Base-by-base conservation (phyloP, 1,140 invertebrate species). In the Maniola jurtina region DNA sequence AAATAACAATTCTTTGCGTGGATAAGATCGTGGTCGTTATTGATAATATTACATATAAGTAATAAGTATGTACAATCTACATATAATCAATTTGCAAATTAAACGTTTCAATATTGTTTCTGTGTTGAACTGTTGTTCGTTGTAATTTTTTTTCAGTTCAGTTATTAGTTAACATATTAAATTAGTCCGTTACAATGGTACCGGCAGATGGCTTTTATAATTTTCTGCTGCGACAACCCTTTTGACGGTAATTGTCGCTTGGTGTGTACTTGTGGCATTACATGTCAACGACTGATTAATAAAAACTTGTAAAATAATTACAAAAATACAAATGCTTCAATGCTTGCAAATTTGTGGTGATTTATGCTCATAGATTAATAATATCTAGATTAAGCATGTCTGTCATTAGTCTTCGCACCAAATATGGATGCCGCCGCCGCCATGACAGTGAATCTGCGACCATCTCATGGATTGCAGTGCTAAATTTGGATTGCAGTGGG, bases 401-500 rank as follows among this genome's bases (percentile, higher is more conserved):
- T 72, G 76, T 76, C 73, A 74, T 75, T 80, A 83, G 77, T 75
- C 72, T 64, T 62, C 72, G 81, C 84, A 84, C 83, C 64, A 74
- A 72, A 58, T 59, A 76, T 66, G 72, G 84, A 79, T 74, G 76
- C 84, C 84, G 84, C 86, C 86, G 86, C 86, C 86, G 83, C 84
- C 79, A 73, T 72, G 52, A 70, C 76, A 77, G 81, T 82, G 80
- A 73, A 65, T 65, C 64, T 65, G 60, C 75, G 67, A 72, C 66
- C 70, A 66, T 66, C 70, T 72, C 69, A 87, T 75, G 87, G 87
- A 90, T 90, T 90, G 87, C 87, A 90, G 87, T 90, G 87, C 77
- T 76, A 76, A 59, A 75, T 61, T 85, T 83, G 87, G 87, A 90
- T 90, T 90, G 87, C 87, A 90, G 88, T 90, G 88, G 79, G 86